Base-by-base conservation (phyloP, 2,888 invertebrate species). In the Dicycla oo region DNA sequence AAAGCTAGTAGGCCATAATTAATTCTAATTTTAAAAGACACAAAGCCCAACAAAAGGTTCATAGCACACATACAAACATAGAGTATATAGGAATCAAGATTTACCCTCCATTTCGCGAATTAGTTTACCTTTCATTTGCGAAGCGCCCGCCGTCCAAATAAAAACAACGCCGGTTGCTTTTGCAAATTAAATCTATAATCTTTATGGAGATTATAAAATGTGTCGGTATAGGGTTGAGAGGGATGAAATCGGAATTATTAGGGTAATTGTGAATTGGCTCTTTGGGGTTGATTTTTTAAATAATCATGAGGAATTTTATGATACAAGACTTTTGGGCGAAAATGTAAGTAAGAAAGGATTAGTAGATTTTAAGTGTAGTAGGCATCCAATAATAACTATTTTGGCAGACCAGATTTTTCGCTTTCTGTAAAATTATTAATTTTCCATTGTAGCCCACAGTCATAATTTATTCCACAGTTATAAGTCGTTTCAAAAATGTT, bases 41-140 rank as follows among this genome's bases (percentile, higher is more conserved):
- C 47, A 45, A 13, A 20, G 7, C n/a, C 11, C 53, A 64, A 73
- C 63, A 71, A 78, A 83, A 74, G 53, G 30, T 60, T 45, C 45
- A 54, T n/a, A n/a, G n/a, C n/a, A n/a, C n/a, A n/a, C n/a, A n/a
- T 75, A 68, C 69, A 66, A 68, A 73, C 64, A 47, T 56, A 38
- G 43, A 62, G 57, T 66, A 30, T 43, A 61, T 51, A 66, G 30
- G 70, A 75, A 77, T 75, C 65, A 83, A 79, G 69, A 88, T 86
- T 81, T 60, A 51, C 68, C 81, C 58, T 88, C 93, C 92, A 93
- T 94, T 94, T 91, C 84, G 85, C 81, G 91, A 92, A 94, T 94
- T 93, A 94, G 95, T 95, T 94, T 94, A 93, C 93, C 92, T 95
- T 95, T 92, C 92, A 94, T 94, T 93, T 93, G 88, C 88, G 89